phyloP scores from a whole-genome alignment of 2,888 invertebrate genomes.

The Branchellion lobata region DNA sequence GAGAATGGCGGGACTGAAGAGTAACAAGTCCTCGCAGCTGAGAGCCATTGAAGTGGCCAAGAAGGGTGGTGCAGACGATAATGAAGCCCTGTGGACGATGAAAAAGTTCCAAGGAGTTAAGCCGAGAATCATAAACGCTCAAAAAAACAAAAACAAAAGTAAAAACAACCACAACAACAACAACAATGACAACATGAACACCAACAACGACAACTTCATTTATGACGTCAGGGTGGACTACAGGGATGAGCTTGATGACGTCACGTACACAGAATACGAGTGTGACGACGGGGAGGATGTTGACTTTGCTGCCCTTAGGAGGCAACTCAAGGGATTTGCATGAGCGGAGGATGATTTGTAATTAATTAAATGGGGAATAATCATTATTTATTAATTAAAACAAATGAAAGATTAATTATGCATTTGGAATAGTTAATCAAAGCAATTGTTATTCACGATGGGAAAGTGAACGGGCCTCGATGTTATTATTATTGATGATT shows the following conservation, averaged over 20 bases:
- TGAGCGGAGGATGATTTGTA: too few species aligned
- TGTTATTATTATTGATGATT: too few species aligned
- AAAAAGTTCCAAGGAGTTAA: not conserved
- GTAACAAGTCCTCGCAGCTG: not conserved
- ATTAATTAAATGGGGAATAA: too few species aligned
- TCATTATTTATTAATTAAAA: too few species aligned
- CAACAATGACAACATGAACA: not conserved
- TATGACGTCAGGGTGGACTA: not conserved
- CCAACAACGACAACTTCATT: not conserved
- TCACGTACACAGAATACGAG: not conserved
- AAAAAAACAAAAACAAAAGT: too few species aligned
- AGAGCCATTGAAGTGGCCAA: not conserved
- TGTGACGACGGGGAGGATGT: conserved; percentile 53
- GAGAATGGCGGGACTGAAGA: not conserved
- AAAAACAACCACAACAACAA: not conserved
- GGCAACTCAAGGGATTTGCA: not conserved
- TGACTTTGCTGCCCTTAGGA: conserved; percentile 27
- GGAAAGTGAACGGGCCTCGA: too few species aligned
- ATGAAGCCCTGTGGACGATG: not conserved
- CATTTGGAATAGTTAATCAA: too few species aligned
- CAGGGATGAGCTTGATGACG: conserved; percentile 5
- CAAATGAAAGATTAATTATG: too few species aligned
- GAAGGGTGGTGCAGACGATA: not conserved
- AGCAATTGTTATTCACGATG: too few species aligned
- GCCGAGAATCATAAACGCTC: not conserved